Evolutionary conservation across 92 coral and sea anemone genomes (phyloP).

Genomic region (Palythoa caribaeorum): DNA sequence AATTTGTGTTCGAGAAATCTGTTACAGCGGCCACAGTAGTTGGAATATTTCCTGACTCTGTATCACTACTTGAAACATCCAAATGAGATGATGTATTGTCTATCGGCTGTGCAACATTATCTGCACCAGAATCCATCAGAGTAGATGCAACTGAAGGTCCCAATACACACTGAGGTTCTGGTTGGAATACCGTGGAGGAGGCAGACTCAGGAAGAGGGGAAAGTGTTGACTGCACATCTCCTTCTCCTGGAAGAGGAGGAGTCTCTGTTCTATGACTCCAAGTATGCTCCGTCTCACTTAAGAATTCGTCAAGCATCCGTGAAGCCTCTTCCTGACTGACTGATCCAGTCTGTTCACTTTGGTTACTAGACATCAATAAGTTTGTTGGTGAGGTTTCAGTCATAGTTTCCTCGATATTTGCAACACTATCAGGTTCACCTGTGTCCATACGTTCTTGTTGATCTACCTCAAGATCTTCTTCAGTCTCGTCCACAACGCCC

Average conservation of each 20-base stretch:
- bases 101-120: not conserved
- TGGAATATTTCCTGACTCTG: not conserved
- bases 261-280: slow-evolving; percentile 16
- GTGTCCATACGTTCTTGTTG: slow-evolving; percentile 68
- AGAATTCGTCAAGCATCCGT: slow-evolving; percentile 36
- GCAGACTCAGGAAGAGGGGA: slow-evolving; percentile 36
- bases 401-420: slow-evolving; percentile 48
- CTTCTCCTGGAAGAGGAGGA: slow-evolving; percentile 42
- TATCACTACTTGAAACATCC: not conserved
- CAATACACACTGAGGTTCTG: slow-evolving; percentile 21
- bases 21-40: not conserved
- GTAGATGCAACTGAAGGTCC: slow-evolving; percentile 50
- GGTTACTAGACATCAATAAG: slow-evolving; percentile 24
- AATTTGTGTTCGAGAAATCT: not conserved
- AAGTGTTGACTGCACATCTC: slow-evolving; percentile 36
- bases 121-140: slow-evolving; percentile 35
- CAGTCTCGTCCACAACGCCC: slow-evolving; percentile 37
- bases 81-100: not conserved
- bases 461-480: slow-evolving; percentile 54
- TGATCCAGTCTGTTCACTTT: slow-evolving; percentile 4
- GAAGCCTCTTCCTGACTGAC: slow-evolving; percentile 14
- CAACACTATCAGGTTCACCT: slow-evolving; percentile 46
- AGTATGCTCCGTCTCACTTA: slow-evolving; percentile 10
- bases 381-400: slow-evolving; percentile 47
- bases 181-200: slow-evolving; percentile 32